Percentiles rank a stretch among this genome's conserved stretches.
These are phyloP conservation scores for Stenolophus ochropezus DNA, from an alignment of 2,888 invertebrate species.

Conservation along the genomic window DNA sequence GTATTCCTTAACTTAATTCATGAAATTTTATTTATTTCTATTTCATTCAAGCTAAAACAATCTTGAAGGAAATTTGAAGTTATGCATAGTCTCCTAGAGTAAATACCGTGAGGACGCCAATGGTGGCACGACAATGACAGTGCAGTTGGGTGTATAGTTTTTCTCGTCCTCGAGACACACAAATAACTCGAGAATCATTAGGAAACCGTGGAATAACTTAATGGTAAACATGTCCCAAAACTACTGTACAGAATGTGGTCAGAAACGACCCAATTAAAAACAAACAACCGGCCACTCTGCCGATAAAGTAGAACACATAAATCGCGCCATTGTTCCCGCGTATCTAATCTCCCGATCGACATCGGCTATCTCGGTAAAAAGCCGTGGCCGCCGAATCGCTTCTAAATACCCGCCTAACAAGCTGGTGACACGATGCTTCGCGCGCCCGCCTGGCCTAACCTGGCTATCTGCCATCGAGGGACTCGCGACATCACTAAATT, in stretches of 20 bases:
- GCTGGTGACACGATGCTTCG: conserved; percentile 65
- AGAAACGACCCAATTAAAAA: conserved; percentile 68
- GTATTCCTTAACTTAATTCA: no score
- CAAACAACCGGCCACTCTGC: conserved; percentile 65
- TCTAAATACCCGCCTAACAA: conserved; percentile 71
- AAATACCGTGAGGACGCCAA: neutral
- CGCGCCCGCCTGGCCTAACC: conserved; percentile 12
- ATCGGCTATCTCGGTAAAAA: conserved; percentile 69
- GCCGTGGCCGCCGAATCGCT: conserved; percentile 69
- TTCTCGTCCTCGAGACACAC: conserved; percentile 9
- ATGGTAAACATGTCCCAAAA: conserved; percentile 62
- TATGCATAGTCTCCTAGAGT: no score
- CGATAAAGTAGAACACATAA: conserved; percentile 72
- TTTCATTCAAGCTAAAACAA: no score
- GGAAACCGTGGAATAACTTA: conserved; percentile 50
- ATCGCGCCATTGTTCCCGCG: conserved; percentile 71
- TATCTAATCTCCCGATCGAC: conserved; percentile 72
- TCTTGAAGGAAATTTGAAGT: no score
- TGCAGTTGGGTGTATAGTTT: neutral
- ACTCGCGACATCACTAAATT: conserved; percentile 36
- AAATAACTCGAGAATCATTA: conserved; percentile 51
- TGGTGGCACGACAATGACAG: neutral
- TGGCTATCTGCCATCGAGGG: conserved; percentile 14
- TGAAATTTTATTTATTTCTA: no score
- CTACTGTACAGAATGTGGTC: conserved; percentile 65